Evolutionary conservation across 1,140 invertebrate genomes (phyloP).

Genomic region (Apis florea): DNA sequence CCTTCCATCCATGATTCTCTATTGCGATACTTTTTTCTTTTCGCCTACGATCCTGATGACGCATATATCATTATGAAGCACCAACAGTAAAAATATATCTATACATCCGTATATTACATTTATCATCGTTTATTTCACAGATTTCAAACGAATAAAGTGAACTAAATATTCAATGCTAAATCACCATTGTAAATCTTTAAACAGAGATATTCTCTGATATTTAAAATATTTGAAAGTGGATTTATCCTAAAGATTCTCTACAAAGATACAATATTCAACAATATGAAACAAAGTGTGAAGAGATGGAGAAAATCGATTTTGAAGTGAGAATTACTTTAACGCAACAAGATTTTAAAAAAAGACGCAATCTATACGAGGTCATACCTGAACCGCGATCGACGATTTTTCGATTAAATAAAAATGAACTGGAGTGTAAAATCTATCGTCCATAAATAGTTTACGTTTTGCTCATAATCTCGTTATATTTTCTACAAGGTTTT

Average conservation of each 20-base stretch:
- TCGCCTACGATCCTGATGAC: conserved; percentile 6
- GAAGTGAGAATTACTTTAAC: background rate
- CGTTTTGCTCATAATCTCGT: background rate
- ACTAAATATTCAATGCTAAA: background rate
- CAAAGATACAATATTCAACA: background rate
- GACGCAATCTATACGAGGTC: background rate
- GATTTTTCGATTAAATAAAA: background rate
- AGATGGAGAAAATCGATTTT: background rate
- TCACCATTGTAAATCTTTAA: background rate
- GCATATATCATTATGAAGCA: conserved; percentile 13
- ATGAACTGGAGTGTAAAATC: background rate
- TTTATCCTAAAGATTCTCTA: background rate
- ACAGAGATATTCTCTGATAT: background rate
- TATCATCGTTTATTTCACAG: background rate
- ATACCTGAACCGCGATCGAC: background rate
- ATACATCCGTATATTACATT: background rate
- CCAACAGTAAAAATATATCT: conserved; percentile 12
- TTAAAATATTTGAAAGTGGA: background rate
- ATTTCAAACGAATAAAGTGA: background rate
- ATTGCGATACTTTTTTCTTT: conserved; percentile 5
- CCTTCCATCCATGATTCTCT: background rate
- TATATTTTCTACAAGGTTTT: background rate
- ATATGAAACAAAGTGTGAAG: background rate
- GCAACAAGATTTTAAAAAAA: background rate
- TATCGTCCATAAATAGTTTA: background rate